phyloP scores from a whole-genome alignment of 2,113 vertebrate species.

The Glaucidium brasilianum region DNA sequence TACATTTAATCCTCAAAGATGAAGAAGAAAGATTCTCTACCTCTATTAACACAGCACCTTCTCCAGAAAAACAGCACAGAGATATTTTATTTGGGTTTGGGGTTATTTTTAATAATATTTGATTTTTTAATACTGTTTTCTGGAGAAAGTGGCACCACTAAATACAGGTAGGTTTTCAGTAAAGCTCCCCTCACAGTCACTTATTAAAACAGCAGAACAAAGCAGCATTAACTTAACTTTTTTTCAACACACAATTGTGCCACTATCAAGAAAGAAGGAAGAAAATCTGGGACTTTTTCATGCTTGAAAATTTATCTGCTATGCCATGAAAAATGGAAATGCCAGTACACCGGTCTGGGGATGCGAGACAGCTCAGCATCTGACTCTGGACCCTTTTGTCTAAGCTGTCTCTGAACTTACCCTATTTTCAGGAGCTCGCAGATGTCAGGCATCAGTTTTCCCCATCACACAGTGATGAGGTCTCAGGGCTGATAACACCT shows the following conservation, averaged over 20 bases:
- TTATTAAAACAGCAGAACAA: background rate
- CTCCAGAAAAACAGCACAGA: background rate
- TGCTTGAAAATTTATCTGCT: background rate
- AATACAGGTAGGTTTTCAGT: background rate
- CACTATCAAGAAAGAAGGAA: background rate
- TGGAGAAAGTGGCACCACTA: background rate
- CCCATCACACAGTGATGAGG: background rate
- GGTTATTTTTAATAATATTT: background rate
- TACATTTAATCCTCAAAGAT: background rate
- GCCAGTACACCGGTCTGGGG: no score
- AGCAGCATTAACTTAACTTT: background rate
- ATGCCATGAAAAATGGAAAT: no score
- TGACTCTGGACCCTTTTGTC: background rate
- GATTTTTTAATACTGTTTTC: background rate
- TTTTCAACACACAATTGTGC: background rate
- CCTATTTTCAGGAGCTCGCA: background rate
- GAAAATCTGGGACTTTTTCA: background rate
- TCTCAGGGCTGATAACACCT: rapidly evolving
- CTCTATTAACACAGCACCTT: background rate
- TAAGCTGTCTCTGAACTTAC: background rate
- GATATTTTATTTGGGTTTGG: no score
- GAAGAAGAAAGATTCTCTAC: background rate
- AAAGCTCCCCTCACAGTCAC: background rate
- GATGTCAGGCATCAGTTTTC: background rate
- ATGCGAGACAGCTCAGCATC: background rate